Percentiles rank a stretch among this genome's conserved stretches.
These are phyloP conservation scores for Rhagoletis pomonella DNA, from an alignment of 1,140 invertebrate species.

Conservation along the genomic window DNA sequence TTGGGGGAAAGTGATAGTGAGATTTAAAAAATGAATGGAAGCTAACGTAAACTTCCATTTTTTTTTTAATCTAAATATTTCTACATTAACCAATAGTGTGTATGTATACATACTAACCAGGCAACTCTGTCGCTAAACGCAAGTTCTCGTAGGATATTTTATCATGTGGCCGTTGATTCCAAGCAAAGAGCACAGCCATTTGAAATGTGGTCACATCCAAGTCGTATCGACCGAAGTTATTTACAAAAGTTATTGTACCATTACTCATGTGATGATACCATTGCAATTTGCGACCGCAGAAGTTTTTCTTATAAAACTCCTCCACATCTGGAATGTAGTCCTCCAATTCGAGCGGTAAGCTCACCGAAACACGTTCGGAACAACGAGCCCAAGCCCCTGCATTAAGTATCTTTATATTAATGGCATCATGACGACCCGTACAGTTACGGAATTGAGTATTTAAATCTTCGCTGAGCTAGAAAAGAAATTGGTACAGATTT, in stretches of 20 bases:
- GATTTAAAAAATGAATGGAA: slow-evolving; percentile 4
- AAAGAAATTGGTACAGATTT: not conserved
- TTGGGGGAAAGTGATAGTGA: not conserved
- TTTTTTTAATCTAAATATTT: not conserved
- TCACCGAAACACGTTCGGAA: slow-evolving; percentile 95
- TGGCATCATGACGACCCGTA: slow-evolving; percentile 81
- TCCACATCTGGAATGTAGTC: slow-evolving; percentile 98
- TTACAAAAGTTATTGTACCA: slow-evolving; percentile 97
- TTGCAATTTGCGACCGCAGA: slow-evolving; percentile 97
- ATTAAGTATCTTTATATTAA: slow-evolving; percentile 97
- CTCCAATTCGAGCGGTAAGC: slow-evolving; percentile 96
- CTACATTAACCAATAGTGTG: too few species aligned
- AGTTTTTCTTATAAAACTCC: slow-evolving; percentile 96
- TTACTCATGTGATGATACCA: slow-evolving; percentile 99
- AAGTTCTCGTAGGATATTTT: slow-evolving; percentile 97
- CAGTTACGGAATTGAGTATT: slow-evolving; percentile 93
- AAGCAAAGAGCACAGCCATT: slow-evolving; percentile 99
- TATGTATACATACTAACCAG: slow-evolving; percentile 71
- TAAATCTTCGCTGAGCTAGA: slow-evolving; percentile 89
- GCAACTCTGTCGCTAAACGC: slow-evolving; percentile 95
- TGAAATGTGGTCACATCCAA: slow-evolving; percentile 99
- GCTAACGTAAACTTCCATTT: not conserved
- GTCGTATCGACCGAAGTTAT: slow-evolving; percentile 95
- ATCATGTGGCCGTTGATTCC: slow-evolving; percentile 96
- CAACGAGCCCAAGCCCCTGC: slow-evolving; percentile 98